Conservation (phyloP, 1,140 invertebrate species). For the Polyergus mexicanus region DNA sequence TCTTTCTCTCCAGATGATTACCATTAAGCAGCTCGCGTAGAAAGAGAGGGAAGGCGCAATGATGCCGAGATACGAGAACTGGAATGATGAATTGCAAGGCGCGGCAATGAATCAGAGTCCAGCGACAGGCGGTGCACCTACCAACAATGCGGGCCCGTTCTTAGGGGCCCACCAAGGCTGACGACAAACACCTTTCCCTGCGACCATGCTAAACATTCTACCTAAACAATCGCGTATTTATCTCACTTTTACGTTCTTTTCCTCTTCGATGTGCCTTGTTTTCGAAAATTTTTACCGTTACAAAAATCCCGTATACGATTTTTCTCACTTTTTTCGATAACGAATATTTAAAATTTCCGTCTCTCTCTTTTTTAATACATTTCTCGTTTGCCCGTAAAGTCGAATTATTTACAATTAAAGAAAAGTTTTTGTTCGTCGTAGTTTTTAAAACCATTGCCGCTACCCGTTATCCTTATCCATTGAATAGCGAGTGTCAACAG, state of each 20-base stretch:
- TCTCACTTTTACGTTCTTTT: constrained; percentile 20
- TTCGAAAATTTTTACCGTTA: background rate
- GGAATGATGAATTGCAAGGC: constrained; percentile 81
- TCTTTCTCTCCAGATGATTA: constrained; percentile 57
- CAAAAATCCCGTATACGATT: background rate
- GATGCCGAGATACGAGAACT: constrained; percentile 77
- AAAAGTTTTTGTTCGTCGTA: constrained; percentile 35
- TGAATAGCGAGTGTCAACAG: constrained; percentile 73
- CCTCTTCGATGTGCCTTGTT: background rate
- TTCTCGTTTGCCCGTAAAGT: background rate
- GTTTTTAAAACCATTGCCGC: constrained; percentile 53
- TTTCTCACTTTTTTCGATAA: background rate
- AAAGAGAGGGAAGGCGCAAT: constrained; percentile 62
- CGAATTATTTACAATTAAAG: background rate
- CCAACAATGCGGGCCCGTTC: constrained; percentile 73
- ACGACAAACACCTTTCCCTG: constrained; percentile 73
- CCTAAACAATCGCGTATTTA: constrained; percentile 64
- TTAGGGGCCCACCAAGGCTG: constrained; percentile 74
- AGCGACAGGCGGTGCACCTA: constrained; percentile 75
- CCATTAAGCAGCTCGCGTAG: constrained; percentile 60
- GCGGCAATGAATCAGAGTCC: constrained; percentile 81
- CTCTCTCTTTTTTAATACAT: background rate
- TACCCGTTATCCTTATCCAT: constrained; percentile 71
- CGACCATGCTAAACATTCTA: constrained; percentile 52
- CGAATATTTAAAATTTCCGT: background rate